Percentiles rank a stretch among this genome's conserved stretches.
Conservation (phyloP, 2,113 vertebrate species). For the Barbus barbus region DNA sequence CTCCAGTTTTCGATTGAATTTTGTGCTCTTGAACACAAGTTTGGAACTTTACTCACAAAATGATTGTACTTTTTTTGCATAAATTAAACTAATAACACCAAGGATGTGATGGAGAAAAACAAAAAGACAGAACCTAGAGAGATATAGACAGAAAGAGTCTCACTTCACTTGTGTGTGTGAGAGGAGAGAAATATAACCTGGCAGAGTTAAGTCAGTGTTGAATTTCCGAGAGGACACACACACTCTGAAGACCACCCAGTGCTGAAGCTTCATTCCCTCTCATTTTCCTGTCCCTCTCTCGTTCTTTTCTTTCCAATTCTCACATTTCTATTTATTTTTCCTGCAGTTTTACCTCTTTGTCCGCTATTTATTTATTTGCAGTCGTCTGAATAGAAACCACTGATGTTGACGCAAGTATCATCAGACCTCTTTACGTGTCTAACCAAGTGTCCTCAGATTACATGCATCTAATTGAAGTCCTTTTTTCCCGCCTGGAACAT, state of each 20-base stretch:
- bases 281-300: slow-evolving; percentile 17
- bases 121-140: background rate
- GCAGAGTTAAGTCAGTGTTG: slow-evolving; percentile 36
- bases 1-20: background rate
- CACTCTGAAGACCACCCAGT: slow-evolving; percentile 47
- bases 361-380: slow-evolving; percentile 20
- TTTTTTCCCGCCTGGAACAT: slow-evolving; percentile 7
- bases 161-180: slow-evolving; percentile 35
- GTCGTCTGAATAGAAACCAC: slow-evolving; percentile 4
- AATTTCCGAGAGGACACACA: slow-evolving; percentile 39
- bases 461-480: slow-evolving; percentile 18
- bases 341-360: slow-evolving; percentile 22
- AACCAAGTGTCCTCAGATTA: slow-evolving; percentile 2
- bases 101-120: background rate
- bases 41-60: background rate
- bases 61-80: background rate
- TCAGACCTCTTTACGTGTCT: background rate
- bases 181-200: slow-evolving; percentile 48
- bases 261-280: background rate
- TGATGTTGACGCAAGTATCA: background rate
- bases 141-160: slow-evolving; percentile 1
- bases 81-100: background rate
- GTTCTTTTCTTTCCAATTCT: slow-evolving; percentile 6
- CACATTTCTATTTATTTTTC: slow-evolving; percentile 38
- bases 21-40: too few species aligned